Percentiles rank a stretch among this genome's conserved stretches.
These are phyloP conservation scores for Calephelis perditalis DNA, from an alignment of 2,888 invertebrate genomes.

Conservation along the genomic window DNA sequence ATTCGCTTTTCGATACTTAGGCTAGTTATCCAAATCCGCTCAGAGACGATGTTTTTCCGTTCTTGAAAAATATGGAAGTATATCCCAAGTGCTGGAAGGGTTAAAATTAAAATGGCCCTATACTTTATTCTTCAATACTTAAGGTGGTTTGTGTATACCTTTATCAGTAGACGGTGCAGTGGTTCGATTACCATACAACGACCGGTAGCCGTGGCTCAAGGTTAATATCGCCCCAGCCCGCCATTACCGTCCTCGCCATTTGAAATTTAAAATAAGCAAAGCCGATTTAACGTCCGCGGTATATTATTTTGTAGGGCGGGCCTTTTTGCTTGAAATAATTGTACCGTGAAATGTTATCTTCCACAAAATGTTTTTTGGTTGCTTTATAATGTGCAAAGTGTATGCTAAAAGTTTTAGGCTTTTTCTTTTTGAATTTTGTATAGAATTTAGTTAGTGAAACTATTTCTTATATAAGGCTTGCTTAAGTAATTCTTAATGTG, in stretches of 20 bases:
- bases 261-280: conserved; percentile 39
- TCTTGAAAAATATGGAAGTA: too few species aligned
- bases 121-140: not conserved
- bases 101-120: too few species aligned
- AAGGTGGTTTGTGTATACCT: conserved; percentile 12
- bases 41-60: too few species aligned
- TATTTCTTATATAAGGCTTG: too few species aligned
- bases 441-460: too few species aligned
- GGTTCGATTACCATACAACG: conserved; percentile 28
- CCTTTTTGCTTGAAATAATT: conserved; percentile 20
- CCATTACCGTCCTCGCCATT: conserved; percentile 33
- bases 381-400: conserved; percentile 1
- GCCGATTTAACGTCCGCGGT: conserved; percentile 15
- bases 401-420: not conserved
- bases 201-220: conserved; percentile 22
- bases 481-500: too few species aligned
- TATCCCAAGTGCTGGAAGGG: too few species aligned
- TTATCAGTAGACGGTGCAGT: conserved; percentile 21
- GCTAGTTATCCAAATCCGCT: too few species aligned
- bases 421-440: too few species aligned
- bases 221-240: conserved; percentile 27
- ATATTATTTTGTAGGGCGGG: conserved; percentile 28
- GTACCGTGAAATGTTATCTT: conserved; percentile 17
- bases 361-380: conserved; percentile 7
- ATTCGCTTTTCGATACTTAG: too few species aligned